Evolutionary conservation across 2,113 vertebrate species (phyloP).

Genomic region (Dryoscopus gambensis): DNA sequence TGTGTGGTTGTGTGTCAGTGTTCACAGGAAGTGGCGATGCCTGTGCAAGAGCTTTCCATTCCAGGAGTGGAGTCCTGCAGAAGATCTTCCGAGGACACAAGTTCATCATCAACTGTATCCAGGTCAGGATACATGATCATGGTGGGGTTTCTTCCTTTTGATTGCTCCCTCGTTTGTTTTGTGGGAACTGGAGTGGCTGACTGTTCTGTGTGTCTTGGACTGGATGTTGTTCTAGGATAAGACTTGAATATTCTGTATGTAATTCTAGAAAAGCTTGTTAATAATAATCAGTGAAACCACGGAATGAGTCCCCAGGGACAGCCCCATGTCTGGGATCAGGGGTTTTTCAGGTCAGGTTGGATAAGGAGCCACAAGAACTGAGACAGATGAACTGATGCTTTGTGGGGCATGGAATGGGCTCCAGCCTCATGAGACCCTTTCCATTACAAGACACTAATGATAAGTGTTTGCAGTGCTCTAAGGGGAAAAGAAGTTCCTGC

Average conservation of each 20-base stretch:
- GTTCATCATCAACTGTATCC: conserved; percentile 81
- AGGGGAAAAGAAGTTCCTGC: background rate
- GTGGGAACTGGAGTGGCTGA: background rate
- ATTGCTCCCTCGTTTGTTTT: background rate
- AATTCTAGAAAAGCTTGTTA: background rate
- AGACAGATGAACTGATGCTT: background rate
- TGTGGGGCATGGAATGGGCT: background rate
- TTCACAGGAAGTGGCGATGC: conserved; percentile 82
- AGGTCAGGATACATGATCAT: conserved; percentile 73
- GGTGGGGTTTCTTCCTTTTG: background rate
- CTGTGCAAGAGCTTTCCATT: conserved; percentile 78
- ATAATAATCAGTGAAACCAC: background rate
- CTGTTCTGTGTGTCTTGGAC: background rate
- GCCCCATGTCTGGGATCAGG: fast-evolving
- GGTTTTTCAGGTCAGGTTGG: background rate
- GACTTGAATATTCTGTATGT: background rate
- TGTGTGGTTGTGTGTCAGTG: conserved; percentile 62
- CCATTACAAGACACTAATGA: background rate
- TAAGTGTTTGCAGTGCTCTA: background rate
- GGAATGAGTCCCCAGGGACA: background rate
- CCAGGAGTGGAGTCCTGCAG: conserved; percentile 72
- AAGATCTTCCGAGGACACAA: conserved; percentile 79
- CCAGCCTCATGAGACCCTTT: background rate
- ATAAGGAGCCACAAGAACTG: background rate
- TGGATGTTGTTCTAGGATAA: background rate